Evolutionary conservation across 2,888 invertebrate species (phyloP).

Genomic region (Pseudeuparius sepicola): DNA sequence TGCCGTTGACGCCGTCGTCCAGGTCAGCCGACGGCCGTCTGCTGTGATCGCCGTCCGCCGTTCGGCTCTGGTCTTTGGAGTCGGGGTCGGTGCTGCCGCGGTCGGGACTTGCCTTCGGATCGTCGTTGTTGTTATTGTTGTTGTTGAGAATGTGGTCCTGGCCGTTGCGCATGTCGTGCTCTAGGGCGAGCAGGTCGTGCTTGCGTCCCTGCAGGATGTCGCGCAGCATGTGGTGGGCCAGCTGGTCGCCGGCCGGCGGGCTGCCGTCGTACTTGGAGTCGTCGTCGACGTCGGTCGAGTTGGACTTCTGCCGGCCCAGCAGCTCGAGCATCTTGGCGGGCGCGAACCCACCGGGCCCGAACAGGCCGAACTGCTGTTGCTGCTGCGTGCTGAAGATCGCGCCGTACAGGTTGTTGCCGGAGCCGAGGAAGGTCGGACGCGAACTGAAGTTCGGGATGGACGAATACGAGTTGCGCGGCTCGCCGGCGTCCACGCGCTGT

Average conservation of each 20-base stretch:
- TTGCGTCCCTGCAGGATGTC: constrained; percentile 85
- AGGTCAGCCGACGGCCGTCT: constrained; percentile 43
- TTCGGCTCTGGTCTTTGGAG: constrained; percentile 40
- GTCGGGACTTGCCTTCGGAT: constrained; percentile 39
- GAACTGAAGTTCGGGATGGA: constrained; percentile 67
- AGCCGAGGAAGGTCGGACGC: constrained; percentile 67
- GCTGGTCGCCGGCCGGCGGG: constrained; percentile 44
- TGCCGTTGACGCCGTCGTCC: constrained; percentile 50
- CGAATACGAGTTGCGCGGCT: constrained; percentile 88
- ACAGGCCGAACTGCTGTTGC: constrained; percentile 72
- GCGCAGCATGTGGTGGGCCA: constrained; percentile 76
- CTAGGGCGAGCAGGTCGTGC: constrained; percentile 65
- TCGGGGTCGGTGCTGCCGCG: constrained; percentile 30
- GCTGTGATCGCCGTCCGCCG: constrained; percentile 51
- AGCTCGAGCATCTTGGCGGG: constrained; percentile 87
- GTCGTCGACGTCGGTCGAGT: constrained; percentile 40
- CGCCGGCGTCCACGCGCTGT: constrained; percentile 94
- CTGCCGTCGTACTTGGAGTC: constrained; percentile 40
- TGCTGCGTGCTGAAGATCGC: constrained; percentile 74
- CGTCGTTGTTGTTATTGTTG: constrained; percentile 45
- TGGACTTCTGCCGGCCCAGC: constrained; percentile 59
- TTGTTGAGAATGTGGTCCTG: constrained; percentile 40
- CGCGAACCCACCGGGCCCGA: constrained; percentile 75
- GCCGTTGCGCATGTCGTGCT: constrained; percentile 53
- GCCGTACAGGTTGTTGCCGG: constrained; percentile 68